Percentiles rank a stretch among this genome's conserved stretches.
Evolutionary conservation across 2,888 invertebrate genomes (phyloP).

Genomic region (Ichneumoninae sp.): DNA sequence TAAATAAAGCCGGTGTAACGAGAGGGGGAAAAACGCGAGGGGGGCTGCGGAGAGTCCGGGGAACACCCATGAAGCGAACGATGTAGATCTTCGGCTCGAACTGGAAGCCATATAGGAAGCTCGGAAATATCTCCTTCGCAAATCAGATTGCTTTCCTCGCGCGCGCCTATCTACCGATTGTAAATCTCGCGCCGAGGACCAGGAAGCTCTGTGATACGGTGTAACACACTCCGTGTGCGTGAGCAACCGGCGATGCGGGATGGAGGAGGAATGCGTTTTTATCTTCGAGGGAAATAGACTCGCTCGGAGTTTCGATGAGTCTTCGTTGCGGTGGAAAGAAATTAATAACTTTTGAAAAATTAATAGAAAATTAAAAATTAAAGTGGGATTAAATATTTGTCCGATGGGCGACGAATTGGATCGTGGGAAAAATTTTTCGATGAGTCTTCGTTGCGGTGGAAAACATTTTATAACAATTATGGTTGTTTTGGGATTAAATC

Average conservation of each 20-base stretch:
- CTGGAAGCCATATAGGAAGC: conserved; percentile 47
- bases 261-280: not conserved
- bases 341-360: not conserved
- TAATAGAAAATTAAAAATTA: too few relatives aligned
- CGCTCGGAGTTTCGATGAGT: not conserved
- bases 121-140: conserved; percentile 15
- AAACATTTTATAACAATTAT: too few relatives aligned
- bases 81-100: conserved; percentile 64
- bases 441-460: too few relatives aligned
- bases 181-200: conserved; percentile 15
- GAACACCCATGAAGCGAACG: conserved; percentile 66
- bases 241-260: not conserved
- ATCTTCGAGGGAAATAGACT: not conserved
- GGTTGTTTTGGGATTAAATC: too few relatives aligned
- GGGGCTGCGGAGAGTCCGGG: conserved; percentile 55
- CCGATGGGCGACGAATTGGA: too few relatives aligned
- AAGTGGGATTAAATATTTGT: too few relatives aligned
- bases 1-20: conserved; percentile 70
- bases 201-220: conserved; percentile 27
- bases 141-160: conserved; percentile 31
- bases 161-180: conserved; percentile 14
- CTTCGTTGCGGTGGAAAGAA: not conserved
- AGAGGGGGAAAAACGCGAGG: not conserved
- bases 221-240: conserved; percentile 7
- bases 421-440: too few relatives aligned